Base-by-base conservation (phyloP, 2,888 invertebrate species). In the Caprella mutica region DNA sequence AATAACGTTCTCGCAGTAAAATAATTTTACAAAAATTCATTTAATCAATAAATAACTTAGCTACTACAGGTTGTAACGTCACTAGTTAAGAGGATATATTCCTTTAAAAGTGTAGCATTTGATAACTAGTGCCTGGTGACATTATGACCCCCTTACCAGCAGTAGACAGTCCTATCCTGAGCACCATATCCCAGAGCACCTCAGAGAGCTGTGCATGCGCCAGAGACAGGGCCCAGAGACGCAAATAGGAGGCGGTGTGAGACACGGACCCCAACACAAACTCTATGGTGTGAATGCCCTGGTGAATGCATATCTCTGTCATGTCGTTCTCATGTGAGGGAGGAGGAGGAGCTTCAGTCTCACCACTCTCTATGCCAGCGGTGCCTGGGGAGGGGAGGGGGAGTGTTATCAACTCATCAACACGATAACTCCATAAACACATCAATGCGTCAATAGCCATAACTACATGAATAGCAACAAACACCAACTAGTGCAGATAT, bases 281-380 rank as follows among this genome's bases (percentile, higher is more conserved):
- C 76, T 96, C 96, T 62, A 96, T 93, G 1, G 96, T 96, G 74
- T 96, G 94, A 68, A 96, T 96, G 19, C 83, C 85, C 71, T 94
- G 93, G 72, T 92, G 85, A 69, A 96, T 92, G 78, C 90, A 85
- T 67, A 92, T 75, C 71, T 94, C 94, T 65, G 85, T 81, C 74
- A 91, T 83, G 2, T 84, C 74, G 71, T 77, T 86, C 68, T 73
- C 68, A 39, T 69, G 71, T 14, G 24, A 68, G 2, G 48, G 48
- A 27, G 29, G 48, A 1, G 30, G 29, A 3, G 48, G 48, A n/a
- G 26, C 26, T n/a, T 48, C 48, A 9, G 29, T 30, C 17, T 30
- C 9, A 19, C 29, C 48, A 9, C 48, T 30, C 30, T 48, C 48
- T 6, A 29, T 30, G 19, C 48, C 48, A 1, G 23, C 14, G 14